Conservation (phyloP, 2,113 vertebrate genomes). For the Semnopithecus entellus region DNA sequence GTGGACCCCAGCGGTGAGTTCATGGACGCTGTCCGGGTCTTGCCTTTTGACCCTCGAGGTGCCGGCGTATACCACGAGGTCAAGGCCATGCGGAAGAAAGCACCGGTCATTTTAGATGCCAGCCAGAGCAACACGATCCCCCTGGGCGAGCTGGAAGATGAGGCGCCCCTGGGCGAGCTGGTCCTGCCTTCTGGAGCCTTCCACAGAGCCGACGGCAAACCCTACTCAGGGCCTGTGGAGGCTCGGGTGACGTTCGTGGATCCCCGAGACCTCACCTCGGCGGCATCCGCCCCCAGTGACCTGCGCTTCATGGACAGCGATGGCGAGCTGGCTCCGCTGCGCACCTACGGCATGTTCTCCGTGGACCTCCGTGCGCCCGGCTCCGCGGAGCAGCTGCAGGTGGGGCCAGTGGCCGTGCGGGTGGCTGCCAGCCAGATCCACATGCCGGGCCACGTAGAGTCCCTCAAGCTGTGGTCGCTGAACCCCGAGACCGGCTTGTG, state of each 20-base stretch:
- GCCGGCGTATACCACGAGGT: slow-evolving; percentile 93
- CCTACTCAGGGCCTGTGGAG: slow-evolving; percentile 90
- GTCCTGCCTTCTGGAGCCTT: slow-evolving; percentile 91
- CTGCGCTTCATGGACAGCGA: slow-evolving; percentile 91
- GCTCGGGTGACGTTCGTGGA: slow-evolving; percentile 97
- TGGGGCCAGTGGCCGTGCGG: slow-evolving; percentile 88
- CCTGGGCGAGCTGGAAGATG: slow-evolving; percentile 86
- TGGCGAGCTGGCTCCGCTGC: slow-evolving; percentile 91
- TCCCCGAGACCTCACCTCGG: slow-evolving; percentile 91
- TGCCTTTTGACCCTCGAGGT: slow-evolving; percentile 92
- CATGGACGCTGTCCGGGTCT: slow-evolving; percentile 91
- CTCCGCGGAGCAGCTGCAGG: slow-evolving; percentile 86
- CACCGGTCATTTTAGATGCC: slow-evolving; percentile 87
- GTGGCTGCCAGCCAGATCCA: slow-evolving; percentile 90
- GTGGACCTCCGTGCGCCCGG: slow-evolving; percentile 92
- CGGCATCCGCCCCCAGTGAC: slow-evolving; percentile 90
- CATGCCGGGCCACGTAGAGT: slow-evolving; percentile 92
- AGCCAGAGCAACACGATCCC: slow-evolving; percentile 86
- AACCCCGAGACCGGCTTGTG: slow-evolving; percentile 93
- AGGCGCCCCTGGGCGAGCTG: slow-evolving; percentile 90
- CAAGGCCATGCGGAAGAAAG: slow-evolving; percentile 92
- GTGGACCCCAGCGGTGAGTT: slow-evolving; percentile 89
- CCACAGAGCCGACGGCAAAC: slow-evolving; percentile 87
- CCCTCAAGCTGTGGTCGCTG: slow-evolving; percentile 96
- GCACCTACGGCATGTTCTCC: slow-evolving; percentile 97